phyloP scores from a whole-genome alignment of 2,113 vertebrate species.

The Aptenodytes forsteri region DNA sequence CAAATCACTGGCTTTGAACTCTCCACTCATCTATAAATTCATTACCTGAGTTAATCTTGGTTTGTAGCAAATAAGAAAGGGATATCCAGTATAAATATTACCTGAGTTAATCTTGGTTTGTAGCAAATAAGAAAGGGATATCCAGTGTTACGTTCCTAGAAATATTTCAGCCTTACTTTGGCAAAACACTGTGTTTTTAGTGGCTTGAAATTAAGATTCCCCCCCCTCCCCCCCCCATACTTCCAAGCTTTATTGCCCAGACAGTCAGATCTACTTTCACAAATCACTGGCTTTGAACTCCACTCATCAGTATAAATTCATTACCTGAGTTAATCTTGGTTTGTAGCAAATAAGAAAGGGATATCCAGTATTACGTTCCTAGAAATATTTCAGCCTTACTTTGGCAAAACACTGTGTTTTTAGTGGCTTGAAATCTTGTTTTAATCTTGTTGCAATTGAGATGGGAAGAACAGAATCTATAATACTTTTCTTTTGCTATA shows the following conservation, averaged over 20 bases:
- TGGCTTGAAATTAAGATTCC: neutral
- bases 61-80: neutral
- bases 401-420: neutral
- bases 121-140: too few relatives aligned
- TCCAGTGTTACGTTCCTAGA: neutral
- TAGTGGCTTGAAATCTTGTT: neutral
- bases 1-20: neutral
- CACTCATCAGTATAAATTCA: neutral
- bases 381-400: neutral
- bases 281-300: neutral
- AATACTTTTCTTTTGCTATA: neutral
- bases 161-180: neutral
- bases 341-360: neutral
- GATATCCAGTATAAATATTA: neutral
- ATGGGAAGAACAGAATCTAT: neutral
- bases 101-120: too few relatives aligned
- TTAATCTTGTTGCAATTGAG: neutral
- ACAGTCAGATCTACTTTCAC: neutral
- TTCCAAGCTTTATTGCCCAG: neutral
- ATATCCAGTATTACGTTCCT: neutral
- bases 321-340: neutral
- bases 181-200: neutral
- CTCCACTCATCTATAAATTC: neutral
- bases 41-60: neutral
- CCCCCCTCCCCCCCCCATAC: neutral